Base-by-base conservation (phyloP, 1,140 invertebrate genomes). In the Zaprionus tsacasi region DNA sequence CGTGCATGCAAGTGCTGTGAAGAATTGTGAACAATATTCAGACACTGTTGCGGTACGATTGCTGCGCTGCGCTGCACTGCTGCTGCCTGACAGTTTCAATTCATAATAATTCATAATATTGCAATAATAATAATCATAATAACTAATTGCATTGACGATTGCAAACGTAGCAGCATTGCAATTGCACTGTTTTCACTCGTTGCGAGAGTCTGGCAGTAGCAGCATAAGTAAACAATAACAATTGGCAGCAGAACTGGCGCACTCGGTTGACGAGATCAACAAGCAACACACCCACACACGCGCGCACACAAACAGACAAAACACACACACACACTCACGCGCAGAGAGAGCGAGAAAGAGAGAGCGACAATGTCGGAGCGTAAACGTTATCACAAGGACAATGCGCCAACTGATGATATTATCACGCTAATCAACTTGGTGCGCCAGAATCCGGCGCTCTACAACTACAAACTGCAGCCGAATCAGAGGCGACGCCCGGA, bases 321-420 rank as follows among this genome's bases (percentile, higher is more conserved):
- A 25, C 12, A 27, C 36, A 30, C n/a, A 8, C 11, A 56, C 10
- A 43, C 25, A 60, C 15, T 30, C 36, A 56, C 13, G 40, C 38
- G 17, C 15, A 67, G 12, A 56, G 30, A 21, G 21, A 21, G 21
- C 1, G 21, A 21, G 21, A 1, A 2, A 21, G 21, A 21, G 21
- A 21, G 21, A 57, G n/a, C 43, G 13, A 54, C n/a, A 55, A 87
- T 88, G 85, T 88, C 82, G 60, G 91, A 92, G 75, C 91, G 91
- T 48, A 92, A 92, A 70, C 91, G 91, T 67, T 92, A 92, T 75
- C 91, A 92, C 77, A 92, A 92, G 82, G 91, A 92, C 71, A 89
- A 88, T 36, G 83, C 91, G 50, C 83, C 91, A 40, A 79, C 91
- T 43, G 91, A 92, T 70, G 91, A 92, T 63, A 92, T 92, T 54